Evolutionary conservation across 1,140 invertebrate species (phyloP), one percentile per base, ranked within the genome.

Genomic region (Panonychus citri): DNA sequence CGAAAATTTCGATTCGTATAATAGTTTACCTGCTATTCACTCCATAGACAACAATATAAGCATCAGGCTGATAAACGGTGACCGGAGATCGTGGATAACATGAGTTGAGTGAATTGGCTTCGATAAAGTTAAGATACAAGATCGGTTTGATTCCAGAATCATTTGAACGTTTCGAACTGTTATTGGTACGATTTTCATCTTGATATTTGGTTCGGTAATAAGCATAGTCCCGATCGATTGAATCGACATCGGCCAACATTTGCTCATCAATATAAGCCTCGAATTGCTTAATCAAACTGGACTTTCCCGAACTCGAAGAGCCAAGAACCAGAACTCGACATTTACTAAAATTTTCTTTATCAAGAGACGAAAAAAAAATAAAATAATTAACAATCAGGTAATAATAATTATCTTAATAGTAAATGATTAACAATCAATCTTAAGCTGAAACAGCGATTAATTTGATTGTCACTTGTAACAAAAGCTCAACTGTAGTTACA

Each of bases 41-140:
- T 19, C 85, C 86, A 74, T 86, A 94, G 62, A 93, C 79, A 1
- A 91, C 74, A 8, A 93, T 75, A 67, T 85, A 90, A 2, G 84
- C 86, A 68, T 91, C 83, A 12, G 81, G 79, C 2, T 75, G 77
- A 62, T 74, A 74, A n/a, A 67, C 69, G 53, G 78, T 75, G 62
- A 61, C 49, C 7, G 83, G 80, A n/a, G 43, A 54, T 10, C n/a
- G 40, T 4, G 26, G 28, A 15, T 57, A 49, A 60, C 40, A 59
- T 12, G 46, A 49, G 13, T 55, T n/a, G 5, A 59, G 25, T 26
- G 53, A 50, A 17, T 21, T 46, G 5, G n/a, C 39, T 37, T 59
- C 54, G 1, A 19, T 5, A 37, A 59, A 59, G 12, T 34, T 5
- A 7, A 34, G 12, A 27, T 59, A 30, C 3, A 59, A 25, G 4